phyloP scores from a whole-genome alignment of 1,140 invertebrate genomes.

The Planococcus citri region DNA sequence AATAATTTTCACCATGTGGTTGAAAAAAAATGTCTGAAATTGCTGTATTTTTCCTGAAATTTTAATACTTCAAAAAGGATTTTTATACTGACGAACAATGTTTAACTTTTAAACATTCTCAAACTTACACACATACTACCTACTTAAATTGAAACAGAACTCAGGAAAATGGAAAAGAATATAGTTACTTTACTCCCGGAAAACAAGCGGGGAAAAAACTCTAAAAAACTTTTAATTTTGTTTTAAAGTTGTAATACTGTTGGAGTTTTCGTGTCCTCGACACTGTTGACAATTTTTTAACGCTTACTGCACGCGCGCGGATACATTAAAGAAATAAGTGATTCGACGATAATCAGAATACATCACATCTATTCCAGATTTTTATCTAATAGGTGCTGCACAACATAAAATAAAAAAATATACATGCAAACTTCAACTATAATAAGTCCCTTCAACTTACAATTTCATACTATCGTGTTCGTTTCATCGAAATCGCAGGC shows the following conservation, averaged over 20 bases:
- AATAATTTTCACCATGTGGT: no score
- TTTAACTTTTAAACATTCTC: neutral
- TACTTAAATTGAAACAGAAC: neutral
- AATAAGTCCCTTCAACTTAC: no score
- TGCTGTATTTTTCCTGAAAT: neutral
- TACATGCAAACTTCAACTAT: no score
- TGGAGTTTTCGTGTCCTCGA: neutral
- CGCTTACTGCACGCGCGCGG: neutral
- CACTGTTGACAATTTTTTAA: neutral
- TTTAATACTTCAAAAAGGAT: neutral
- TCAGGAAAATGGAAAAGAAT: neutral
- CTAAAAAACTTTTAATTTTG: neutral
- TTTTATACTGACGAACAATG: neutral
- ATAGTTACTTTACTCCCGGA: neutral
- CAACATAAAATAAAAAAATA: no score
- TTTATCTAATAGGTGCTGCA: no score
- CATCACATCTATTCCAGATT: no score
- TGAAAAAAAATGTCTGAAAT: neutral
- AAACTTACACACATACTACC: neutral
- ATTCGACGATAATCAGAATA: neutral
- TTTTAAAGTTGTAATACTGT: neutral
- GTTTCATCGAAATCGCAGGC: no score
- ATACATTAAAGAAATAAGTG: neutral
- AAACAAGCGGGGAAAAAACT: neutral
- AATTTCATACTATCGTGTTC: no score